Conservation (phyloP, 2,888 invertebrate species). For the Phymatocera aterrima region DNA sequence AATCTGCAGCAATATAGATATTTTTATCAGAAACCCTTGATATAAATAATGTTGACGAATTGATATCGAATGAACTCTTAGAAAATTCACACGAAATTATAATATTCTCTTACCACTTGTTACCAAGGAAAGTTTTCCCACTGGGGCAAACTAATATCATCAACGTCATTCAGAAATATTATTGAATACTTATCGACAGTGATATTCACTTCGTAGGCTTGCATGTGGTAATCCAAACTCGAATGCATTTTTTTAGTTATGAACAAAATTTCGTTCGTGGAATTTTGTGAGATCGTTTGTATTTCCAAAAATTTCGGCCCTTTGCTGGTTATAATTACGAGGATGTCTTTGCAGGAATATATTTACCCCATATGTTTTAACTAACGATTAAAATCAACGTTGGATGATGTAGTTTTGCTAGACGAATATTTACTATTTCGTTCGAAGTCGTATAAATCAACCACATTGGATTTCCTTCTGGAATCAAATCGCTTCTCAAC, state of each 20-base stretch:
- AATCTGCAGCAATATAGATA: too few species aligned
- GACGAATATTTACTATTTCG: neutral
- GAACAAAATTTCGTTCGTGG: neutral
- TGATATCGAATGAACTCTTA: too few species aligned
- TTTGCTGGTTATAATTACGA: neutral
- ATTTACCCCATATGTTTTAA: neutral
- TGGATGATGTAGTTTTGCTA: neutral
- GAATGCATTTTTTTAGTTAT: neutral
- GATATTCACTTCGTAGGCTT: neutral
- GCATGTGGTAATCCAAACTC: neutral
- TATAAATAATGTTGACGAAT: too few species aligned
- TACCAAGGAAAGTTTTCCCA: neutral
- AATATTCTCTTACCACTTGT: neutral
- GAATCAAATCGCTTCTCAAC: neutral
- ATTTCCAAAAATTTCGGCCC: neutral
- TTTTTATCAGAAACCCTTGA: too few species aligned
- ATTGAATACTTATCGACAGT: neutral
- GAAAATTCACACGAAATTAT: too few species aligned
- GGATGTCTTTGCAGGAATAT: neutral
- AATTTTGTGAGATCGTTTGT: neutral
- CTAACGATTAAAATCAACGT: neutral
- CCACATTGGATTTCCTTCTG: neutral
- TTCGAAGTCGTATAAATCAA: neutral
- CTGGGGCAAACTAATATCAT: neutral
- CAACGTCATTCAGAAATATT: neutral